Evolutionary conservation across 2,113 vertebrate genomes (phyloP), one percentile per base, ranked within the genome.

Genomic region (Hippocampus barbouri): DNA sequence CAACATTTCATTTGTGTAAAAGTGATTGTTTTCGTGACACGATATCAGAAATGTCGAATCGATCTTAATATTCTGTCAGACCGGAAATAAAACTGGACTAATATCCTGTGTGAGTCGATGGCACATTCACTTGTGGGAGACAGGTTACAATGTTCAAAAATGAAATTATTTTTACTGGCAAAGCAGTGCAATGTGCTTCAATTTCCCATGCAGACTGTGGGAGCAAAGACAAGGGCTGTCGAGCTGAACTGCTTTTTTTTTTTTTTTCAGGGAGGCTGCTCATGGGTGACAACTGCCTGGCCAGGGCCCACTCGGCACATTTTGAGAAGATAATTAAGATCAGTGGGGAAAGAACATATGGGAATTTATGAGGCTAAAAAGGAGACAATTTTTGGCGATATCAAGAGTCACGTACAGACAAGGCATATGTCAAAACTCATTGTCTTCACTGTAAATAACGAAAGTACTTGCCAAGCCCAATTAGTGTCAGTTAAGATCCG

Each of bases 231-330:
- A 23, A 69, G 30, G 38, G 68, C 34, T 57, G 49, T 68, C 51
- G 61, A 57, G 69, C 51, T 53, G 23, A 73, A 75, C 47, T 72
- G 62, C 75, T 85, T 38, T 85, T 38, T 77, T 85, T 38, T 85
- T 38, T 79, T 4, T 0, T 76, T 80, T 80, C 57, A 68, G 27
- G 25, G 53, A 71, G 54, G 65, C 56, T 73, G 67, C 72, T 78
- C 51, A 64, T 9, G 41, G 69, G 75, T 66, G 43, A 66, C 4
- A 1, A 75, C 66, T 9, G 30, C 38, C 57, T 74, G 65, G 65
- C 63, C 68, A 9, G 3, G 4, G 20, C 21, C 76, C 27, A 2
- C 43, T 68, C 65, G 63, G 53, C 45, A 69, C 51, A 63, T 76
- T n/a, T 61, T 76, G 53, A 63, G 49, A 68, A 25, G n/a, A 54